phyloP scores from a whole-genome alignment of 2,113 vertebrate genomes.

The Thalassoma bifasciatum region DNA sequence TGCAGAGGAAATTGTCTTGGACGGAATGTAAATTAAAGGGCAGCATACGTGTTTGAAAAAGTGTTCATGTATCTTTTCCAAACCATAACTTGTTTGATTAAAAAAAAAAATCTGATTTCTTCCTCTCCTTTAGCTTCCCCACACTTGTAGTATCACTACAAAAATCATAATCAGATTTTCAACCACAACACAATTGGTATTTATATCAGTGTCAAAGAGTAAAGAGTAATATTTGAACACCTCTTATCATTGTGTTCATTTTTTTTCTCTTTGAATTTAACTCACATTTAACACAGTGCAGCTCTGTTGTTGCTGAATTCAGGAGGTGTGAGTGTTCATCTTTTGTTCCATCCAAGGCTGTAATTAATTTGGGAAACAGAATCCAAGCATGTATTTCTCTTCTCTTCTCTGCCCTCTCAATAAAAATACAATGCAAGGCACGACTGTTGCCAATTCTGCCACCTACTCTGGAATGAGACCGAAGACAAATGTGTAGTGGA shows the following conservation, averaged over 20 bases:
- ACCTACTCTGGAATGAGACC: slow-evolving; percentile 36
- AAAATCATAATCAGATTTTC: no score
- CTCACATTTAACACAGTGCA: slow-evolving; percentile 7
- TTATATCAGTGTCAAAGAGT: no score
- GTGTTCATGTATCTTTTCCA: no score
- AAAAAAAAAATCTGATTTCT: no score
- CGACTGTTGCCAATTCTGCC: slow-evolving; percentile 45
- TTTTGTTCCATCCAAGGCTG: slow-evolving; percentile 40
- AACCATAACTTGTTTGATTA: neutral
- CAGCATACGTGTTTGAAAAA: neutral
- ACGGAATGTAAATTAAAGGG: neutral
- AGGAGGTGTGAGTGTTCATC: slow-evolving; percentile 31
- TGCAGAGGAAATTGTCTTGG: neutral
- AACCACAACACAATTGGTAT: no score
- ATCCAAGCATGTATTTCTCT: slow-evolving; percentile 29
- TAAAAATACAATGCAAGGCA: slow-evolving; percentile 32
- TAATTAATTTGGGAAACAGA: slow-evolving; percentile 60
- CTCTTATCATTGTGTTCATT: neutral
- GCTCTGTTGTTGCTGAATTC: slow-evolving; percentile 17
- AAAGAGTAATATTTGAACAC: no score
- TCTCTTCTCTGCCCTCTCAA: slow-evolving; percentile 36
- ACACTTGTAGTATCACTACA: no score
- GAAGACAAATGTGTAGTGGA: slow-evolving; percentile 49
- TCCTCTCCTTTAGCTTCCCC: no score
- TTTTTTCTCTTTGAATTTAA: slow-evolving; percentile 10